Evolutionary conservation across 2,797 vertebrate species (phyloP).

Genomic region (Sitta carolinensis): DNA sequence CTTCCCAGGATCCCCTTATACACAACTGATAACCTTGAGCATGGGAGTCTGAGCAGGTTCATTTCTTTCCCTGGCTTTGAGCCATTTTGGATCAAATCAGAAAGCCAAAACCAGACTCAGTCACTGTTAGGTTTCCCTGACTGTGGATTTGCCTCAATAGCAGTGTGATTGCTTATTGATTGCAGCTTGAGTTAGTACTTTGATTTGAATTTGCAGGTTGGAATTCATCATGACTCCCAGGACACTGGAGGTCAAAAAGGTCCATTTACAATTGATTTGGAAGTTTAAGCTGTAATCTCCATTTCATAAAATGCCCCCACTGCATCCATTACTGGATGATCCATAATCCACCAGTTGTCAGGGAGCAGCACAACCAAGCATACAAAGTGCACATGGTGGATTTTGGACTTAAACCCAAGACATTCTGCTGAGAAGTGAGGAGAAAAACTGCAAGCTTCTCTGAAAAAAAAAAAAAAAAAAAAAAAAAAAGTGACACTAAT

Average conservation of each 20-base stretch:
- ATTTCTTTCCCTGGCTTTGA: not conserved
- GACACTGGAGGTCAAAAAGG: constrained; percentile 28
- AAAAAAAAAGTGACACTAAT: not conserved
- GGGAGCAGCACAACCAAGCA: not conserved
- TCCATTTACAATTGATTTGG: not conserved
- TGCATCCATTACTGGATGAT: not conserved
- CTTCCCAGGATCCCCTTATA: not conserved
- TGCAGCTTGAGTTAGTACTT: not conserved
- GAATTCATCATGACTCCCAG: constrained; percentile 15
- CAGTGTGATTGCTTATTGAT: not conserved
- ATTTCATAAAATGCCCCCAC: not conserved
- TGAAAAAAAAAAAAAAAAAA: not conserved
- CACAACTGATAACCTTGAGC: not conserved
- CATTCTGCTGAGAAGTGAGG: not conserved
- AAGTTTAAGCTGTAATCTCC: not conserved
- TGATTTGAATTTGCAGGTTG: constrained; percentile 28
- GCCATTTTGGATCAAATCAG: not conserved
- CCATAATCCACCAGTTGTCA: constrained; percentile 15
- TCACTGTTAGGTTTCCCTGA: not conserved
- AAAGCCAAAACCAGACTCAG: not conserved
- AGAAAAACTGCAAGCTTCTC: not conserved
- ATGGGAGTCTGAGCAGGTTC: not conserved
- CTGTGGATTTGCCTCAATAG: not conserved
- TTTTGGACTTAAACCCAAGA: not conserved
- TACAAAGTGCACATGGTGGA: not conserved